phyloP scores from a whole-genome alignment of 2,113 vertebrate species.

The Morone chrysops region DNA sequence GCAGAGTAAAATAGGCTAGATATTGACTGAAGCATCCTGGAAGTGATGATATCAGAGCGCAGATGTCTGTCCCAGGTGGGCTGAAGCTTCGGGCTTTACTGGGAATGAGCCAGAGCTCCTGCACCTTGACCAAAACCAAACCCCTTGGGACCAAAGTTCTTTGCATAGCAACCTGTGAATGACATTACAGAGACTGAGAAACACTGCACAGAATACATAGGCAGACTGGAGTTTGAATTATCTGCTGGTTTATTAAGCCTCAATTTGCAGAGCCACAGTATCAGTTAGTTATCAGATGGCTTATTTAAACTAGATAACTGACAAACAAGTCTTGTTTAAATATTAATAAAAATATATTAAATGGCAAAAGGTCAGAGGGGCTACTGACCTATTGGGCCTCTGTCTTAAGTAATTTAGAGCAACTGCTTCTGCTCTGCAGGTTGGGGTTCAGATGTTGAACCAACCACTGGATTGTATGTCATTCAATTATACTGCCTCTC shows the following conservation, averaged over 20 bases:
- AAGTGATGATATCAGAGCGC: conserved; percentile 23
- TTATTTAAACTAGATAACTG: neutral
- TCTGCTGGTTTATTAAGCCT: neutral
- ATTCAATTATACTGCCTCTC: too few species aligned
- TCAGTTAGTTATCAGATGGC: neutral
- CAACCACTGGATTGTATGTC: neutral
- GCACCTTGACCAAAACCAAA: conserved; percentile 97
- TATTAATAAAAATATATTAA: neutral
- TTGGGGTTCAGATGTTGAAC: neutral
- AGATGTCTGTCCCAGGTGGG: conserved; percentile 1
- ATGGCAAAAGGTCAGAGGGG: conserved; percentile 6
- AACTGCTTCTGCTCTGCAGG: neutral
- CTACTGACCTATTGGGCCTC: neutral
- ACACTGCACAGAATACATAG: neutral
- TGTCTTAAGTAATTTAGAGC: neutral
- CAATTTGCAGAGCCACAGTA: neutral
- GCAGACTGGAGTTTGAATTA: neutral
- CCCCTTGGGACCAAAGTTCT: conserved; percentile 97
- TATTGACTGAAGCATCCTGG: conserved; percentile 41
- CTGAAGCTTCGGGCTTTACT: conserved; percentile 80
- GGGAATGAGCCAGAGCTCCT: conserved; percentile 92
- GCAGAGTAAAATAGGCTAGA: conserved; percentile 19
- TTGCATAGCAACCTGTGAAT: conserved; percentile 93
- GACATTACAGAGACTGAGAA: conserved; percentile 23
- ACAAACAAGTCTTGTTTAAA: neutral